These are phyloP conservation scores for Sericinus montela DNA, from an alignment of 2,888 invertebrate species.

Conservation along the genomic window DNA sequence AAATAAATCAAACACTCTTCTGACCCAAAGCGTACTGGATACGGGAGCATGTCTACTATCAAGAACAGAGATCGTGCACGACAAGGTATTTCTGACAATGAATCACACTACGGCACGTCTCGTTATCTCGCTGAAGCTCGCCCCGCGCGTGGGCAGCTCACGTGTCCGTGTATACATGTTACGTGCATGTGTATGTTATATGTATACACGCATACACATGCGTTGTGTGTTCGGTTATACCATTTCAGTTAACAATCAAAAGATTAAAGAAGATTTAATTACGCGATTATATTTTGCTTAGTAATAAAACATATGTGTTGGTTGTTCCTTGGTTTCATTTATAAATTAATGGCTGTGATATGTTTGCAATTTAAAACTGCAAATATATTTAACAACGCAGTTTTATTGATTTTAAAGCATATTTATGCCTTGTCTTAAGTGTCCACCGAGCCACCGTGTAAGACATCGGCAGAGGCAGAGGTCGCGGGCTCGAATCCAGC, in stretches of 20 bases:
- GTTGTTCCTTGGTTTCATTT: no score
- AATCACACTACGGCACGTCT: neutral
- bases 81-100: neutral
- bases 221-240: neutral
- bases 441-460: no score
- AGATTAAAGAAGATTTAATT: neutral
- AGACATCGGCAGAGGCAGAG: no score
- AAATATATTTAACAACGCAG: no score
- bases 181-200: neutral
- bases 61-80: neutral
- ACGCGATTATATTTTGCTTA: neutral
- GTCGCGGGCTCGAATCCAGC: no score
- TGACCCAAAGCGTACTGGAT: constrained; percentile 43
- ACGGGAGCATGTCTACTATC: neutral
- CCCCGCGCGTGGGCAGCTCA: constrained; percentile 29
- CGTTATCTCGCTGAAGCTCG: neutral
- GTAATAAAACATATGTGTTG: no score
- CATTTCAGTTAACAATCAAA: neutral
- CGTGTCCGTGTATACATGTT: neutral
- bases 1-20: no score
- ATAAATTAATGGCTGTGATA: no score
- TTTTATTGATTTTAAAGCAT: no score
- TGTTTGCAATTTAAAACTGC: no score
- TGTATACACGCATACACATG: no score
- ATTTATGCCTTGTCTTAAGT: no score